Percentiles rank a stretch among this genome's conserved stretches.
Conservation (phyloP, 2,113 vertebrate species). For the Euleptes europaea region DNA sequence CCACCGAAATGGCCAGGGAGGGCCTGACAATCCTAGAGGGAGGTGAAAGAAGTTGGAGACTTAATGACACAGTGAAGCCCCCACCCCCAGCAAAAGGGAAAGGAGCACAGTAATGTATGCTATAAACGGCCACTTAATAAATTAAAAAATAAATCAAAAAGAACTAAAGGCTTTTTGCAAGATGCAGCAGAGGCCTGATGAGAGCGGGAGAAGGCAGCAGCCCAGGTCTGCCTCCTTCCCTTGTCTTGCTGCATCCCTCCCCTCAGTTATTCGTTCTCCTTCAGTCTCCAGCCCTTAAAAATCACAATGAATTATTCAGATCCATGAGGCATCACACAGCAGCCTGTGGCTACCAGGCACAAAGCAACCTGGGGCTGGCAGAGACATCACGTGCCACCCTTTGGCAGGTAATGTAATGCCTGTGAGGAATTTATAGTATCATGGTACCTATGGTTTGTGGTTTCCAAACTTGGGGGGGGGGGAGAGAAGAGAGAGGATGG, state of each 20-base stretch:
- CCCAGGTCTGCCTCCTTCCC: neutral
- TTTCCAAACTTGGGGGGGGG: conserved; percentile 12
- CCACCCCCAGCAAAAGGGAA: no score
- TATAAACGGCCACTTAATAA: no score
- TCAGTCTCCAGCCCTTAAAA: conserved; percentile 1
- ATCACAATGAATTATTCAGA: conserved; percentile 59
- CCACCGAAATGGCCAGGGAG: no score
- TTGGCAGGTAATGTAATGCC: conserved; percentile 55
- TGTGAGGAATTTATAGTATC: conserved; percentile 40
- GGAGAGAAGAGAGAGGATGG: neutral
- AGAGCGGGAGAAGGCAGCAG: neutral
- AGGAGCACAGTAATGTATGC: no score
- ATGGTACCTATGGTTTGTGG: conserved; percentile 20
- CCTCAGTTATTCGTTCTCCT: neutral
- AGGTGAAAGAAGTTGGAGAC: neutral
- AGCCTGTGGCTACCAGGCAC: neutral
- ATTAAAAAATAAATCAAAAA: no score
- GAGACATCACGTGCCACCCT: conserved; percentile 35
- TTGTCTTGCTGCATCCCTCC: neutral
- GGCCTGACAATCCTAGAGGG: no score
- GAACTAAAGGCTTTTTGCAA: no score
- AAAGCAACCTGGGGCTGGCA: neutral
- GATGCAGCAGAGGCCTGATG: neutral
- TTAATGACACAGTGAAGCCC: neutral
- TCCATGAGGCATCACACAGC: neutral